Evolutionary conservation across 2,888 invertebrate genomes (phyloP).

Genomic region (Melanotus villosus): DNA sequence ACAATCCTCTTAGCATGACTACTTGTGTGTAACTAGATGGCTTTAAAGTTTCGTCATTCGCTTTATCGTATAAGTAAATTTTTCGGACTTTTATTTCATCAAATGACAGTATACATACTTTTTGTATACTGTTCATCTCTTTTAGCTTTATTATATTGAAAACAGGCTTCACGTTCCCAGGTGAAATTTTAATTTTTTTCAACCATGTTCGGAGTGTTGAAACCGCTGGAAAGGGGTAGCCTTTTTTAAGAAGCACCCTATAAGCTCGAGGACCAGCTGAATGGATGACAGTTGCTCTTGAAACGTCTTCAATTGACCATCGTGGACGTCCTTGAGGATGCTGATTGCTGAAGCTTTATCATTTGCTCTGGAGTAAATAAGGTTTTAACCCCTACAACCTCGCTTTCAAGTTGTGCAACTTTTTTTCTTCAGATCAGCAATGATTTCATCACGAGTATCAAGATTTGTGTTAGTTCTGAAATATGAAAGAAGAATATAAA

Average conservation of each 20-base stretch:
- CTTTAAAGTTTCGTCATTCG: slow-evolving; percentile 47
- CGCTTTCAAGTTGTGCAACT: slow-evolving; percentile 20
- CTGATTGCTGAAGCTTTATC: too few species aligned
- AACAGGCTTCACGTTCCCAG: slow-evolving; percentile 33
- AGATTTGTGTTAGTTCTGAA: slow-evolving; percentile 21
- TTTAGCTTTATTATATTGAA: slow-evolving; percentile 17
- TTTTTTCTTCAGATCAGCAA: slow-evolving; percentile 25
- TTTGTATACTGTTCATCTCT: slow-evolving; percentile 36
- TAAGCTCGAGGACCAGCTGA: slow-evolving; percentile 48
- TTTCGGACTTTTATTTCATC: slow-evolving; percentile 54
- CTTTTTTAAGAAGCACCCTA: too few species aligned
- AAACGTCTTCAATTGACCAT: slow-evolving; percentile 45
- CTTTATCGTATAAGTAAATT: slow-evolving; percentile 49
- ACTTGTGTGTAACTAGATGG: slow-evolving; percentile 49
- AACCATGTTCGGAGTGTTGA: slow-evolving; percentile 45
- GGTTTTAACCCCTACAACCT: background rate
- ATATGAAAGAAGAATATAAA: background rate
- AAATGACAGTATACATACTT: slow-evolving; percentile 50
- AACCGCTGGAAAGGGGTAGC: too few species aligned
- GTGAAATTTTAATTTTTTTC: slow-evolving; percentile 45
- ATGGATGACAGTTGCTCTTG: slow-evolving; percentile 46
- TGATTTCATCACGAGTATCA: slow-evolving; percentile 9
- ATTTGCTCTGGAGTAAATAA: slow-evolving; percentile 16
- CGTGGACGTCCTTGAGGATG: background rate
- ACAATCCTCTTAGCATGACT: slow-evolving; percentile 46